Percentiles rank a stretch among this genome's conserved stretches.
phyloP scores from a whole-genome alignment of 2,113 vertebrate species.

The Phoxinus phoxinus region DNA sequence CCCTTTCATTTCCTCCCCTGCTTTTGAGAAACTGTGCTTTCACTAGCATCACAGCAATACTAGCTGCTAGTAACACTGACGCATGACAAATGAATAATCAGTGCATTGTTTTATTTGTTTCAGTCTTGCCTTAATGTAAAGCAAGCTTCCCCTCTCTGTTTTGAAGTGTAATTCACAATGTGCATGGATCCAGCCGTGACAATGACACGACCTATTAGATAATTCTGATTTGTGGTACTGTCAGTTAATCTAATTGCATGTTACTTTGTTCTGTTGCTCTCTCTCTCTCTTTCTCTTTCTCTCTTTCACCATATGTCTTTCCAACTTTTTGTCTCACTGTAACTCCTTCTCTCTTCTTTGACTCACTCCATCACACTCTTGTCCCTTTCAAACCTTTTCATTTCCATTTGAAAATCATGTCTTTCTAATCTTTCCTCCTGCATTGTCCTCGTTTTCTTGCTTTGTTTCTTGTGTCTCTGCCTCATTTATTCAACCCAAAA shows the following conservation, averaged over 20 bases:
- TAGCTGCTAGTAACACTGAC: slow-evolving; percentile 58
- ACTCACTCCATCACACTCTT: slow-evolving; percentile 59
- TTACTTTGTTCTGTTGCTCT: slow-evolving; percentile 80
- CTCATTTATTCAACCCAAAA: slow-evolving; percentile 12
- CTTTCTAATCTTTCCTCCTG: not conserved
- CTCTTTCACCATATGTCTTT: slow-evolving; percentile 60
- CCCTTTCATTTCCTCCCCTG: slow-evolving; percentile 48
- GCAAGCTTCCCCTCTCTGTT: slow-evolving; percentile 12
- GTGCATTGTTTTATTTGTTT: slow-evolving; percentile 52
- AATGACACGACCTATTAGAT: slow-evolving; percentile 65
- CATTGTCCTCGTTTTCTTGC: not conserved
- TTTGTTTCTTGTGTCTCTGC: slow-evolving; percentile 12
- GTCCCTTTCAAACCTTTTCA: slow-evolving; percentile 41
- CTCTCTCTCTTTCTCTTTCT: slow-evolving; percentile 65
- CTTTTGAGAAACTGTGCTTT: slow-evolving; percentile 50
- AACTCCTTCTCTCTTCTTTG: slow-evolving; percentile 59
- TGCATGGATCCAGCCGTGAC: slow-evolving; percentile 68
- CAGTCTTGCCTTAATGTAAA: slow-evolving; percentile 60
- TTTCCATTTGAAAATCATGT: not conserved
- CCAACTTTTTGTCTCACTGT: slow-evolving; percentile 60
- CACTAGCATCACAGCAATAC: slow-evolving; percentile 49
- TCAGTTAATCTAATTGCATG: slow-evolving; percentile 92
- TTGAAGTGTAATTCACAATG: slow-evolving; percentile 62
- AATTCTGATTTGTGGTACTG: slow-evolving; percentile 74
- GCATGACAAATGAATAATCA: slow-evolving; percentile 67